These are phyloP conservation scores for Urocyon cinereoargenteus DNA, from an alignment of 2,797 vertebrate genomes.

Conservation along the genomic window DNA sequence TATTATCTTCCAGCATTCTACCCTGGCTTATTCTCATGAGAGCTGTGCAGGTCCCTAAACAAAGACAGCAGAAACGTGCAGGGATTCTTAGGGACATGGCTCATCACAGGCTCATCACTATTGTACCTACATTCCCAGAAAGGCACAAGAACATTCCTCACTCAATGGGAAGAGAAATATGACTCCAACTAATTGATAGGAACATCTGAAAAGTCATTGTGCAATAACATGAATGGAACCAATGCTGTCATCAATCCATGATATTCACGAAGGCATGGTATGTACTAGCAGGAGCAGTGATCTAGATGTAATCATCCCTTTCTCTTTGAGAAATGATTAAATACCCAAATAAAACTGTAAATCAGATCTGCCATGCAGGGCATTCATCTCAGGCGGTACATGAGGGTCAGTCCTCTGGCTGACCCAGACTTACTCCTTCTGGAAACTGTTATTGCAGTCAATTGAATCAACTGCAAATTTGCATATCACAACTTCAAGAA, in stretches of 20 bases:
- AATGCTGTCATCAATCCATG: not conserved
- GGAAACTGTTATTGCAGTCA: conserved; percentile 1
- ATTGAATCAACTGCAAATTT: conserved; percentile 61
- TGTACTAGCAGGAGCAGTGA: not conserved
- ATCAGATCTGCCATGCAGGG: not conserved
- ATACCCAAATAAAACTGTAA: conserved; percentile 4
- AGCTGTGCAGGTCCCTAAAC: not conserved
- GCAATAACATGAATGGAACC: not conserved
- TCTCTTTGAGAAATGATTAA: conserved; percentile 51
- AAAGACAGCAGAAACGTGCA: not conserved
- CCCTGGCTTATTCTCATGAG: not conserved
- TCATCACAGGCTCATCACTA: not conserved
- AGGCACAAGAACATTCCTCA: not conserved
- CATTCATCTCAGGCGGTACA: conserved; percentile 24
- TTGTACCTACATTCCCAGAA: not conserved
- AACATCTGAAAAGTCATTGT: conserved; percentile 1
- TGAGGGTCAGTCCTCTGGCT: not conserved
- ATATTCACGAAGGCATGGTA: not conserved
- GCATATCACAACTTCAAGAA: conserved; percentile 56
- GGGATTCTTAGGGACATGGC: not conserved
- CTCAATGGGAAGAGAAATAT: not conserved
- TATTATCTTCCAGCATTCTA: not conserved
- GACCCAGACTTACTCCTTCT: conserved; percentile 53
- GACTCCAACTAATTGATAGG: not conserved
- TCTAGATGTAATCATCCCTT: not conserved